Conservation (phyloP, 2,113 vertebrate species). For the Rattus rattus region DNA sequence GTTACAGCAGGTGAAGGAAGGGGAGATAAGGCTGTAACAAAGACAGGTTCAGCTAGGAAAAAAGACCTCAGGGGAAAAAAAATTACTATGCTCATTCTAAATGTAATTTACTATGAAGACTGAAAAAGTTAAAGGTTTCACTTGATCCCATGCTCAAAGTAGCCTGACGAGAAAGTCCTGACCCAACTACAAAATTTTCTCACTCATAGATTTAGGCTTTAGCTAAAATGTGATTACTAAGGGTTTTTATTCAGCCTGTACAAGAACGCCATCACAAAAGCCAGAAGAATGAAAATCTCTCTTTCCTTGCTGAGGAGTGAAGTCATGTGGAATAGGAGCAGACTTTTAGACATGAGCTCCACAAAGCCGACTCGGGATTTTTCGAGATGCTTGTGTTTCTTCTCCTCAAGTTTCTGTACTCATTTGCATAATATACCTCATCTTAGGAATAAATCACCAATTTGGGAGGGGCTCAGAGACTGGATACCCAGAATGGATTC, state of each 20-base stretch:
- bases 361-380: background rate
- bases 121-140: background rate
- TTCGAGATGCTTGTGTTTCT: background rate
- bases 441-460: fast-evolving
- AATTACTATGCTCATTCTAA: conserved; percentile 29
- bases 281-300: background rate
- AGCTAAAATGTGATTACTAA: conserved; percentile 34
- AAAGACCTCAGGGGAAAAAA: background rate
- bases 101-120: conserved; percentile 52
- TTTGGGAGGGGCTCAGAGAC: fast-evolving
- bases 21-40: conserved; percentile 22
- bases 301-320: background rate
- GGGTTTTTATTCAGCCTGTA: background rate
- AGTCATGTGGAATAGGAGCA: background rate
- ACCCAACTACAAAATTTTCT: conserved; percentile 23
- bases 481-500: background rate
- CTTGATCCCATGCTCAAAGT: background rate
- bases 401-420: background rate
- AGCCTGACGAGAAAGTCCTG: background rate
- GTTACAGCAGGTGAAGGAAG: background rate
- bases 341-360: background rate
- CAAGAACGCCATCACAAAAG: conserved; percentile 18
- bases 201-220: conserved; percentile 28
- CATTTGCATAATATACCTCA: background rate
- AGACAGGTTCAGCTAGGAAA: conserved; percentile 9